Conservation (phyloP, 2,888 invertebrate species). For the Bursaphelenchus okinawaensis region DNA sequence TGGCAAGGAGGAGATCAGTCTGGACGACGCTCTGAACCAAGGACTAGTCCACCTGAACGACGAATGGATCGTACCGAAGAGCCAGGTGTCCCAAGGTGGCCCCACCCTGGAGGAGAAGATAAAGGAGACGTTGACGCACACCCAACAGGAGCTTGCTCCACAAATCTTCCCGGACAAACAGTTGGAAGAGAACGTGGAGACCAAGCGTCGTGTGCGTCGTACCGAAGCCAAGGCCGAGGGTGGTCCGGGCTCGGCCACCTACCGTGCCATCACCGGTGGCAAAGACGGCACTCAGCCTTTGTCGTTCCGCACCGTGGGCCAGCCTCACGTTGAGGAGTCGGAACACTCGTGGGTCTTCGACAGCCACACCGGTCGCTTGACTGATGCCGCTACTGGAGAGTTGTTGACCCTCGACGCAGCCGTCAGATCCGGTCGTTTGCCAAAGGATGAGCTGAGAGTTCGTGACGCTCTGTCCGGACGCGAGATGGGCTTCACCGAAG, state of each 20-base stretch:
- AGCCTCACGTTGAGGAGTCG: conserved; percentile 51
- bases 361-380: conserved; percentile 74
- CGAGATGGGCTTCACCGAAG: conserved; percentile 60
- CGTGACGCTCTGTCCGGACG: conserved; percentile 73
- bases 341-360: conserved; percentile 63
- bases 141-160: conserved; percentile 57
- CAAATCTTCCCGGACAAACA: conserved; percentile 53
- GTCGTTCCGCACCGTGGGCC: conserved; percentile 56
- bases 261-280: conserved; percentile 57
- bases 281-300: conserved; percentile 67
- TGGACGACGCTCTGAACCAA: conserved; percentile 58
- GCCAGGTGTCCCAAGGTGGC: conserved; percentile 41
- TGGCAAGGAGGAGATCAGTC: conserved; percentile 64
- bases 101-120: conserved; percentile 58
- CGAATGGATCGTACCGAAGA: conserved; percentile 37
- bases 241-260: conserved; percentile 45
- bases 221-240: conserved; percentile 56
- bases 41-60: conserved; percentile 56
- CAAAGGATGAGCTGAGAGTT: conserved; percentile 64
- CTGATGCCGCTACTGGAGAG: conserved; percentile 66
- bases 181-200: conserved; percentile 56
- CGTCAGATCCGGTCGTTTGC: conserved; percentile 58
- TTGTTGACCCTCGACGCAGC: conserved; percentile 70
- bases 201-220: conserved; percentile 54
- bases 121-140: conserved; percentile 55